These are phyloP conservation scores for Polymixis flavicincta DNA, from an alignment of 2,888 invertebrate species.

Conservation along the genomic window DNA sequence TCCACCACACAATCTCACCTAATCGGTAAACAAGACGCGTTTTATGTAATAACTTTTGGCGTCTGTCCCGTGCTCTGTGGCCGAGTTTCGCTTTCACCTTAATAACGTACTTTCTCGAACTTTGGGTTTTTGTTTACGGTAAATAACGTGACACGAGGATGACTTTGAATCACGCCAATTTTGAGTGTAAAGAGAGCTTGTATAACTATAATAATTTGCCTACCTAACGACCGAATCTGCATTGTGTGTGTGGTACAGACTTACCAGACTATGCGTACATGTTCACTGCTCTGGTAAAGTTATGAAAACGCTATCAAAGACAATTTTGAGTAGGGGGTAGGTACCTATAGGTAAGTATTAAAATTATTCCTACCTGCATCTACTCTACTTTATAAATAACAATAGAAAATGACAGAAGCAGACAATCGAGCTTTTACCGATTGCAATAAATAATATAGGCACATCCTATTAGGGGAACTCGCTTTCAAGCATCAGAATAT, in stretches of 20 bases:
- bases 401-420: not conserved
- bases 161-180: slow-evolving; percentile 59
- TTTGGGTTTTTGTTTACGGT: slow-evolving; percentile 74
- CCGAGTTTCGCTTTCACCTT: slow-evolving; percentile 86
- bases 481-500: not conserved
- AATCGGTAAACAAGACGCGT: slow-evolving; percentile 82
- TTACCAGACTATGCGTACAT: not conserved
- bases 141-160: slow-evolving; percentile 60
- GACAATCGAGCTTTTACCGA: not conserved
- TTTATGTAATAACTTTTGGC: slow-evolving; percentile 85
- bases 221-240: slow-evolving; percentile 58
- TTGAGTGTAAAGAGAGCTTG: slow-evolving; percentile 34
- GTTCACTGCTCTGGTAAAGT: not conserved
- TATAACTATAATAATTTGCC: slow-evolving; percentile 56
- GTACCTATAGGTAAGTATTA: too few species aligned
- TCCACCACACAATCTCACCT: slow-evolving; percentile 76
- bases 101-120: slow-evolving; percentile 84
- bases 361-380: not conserved
- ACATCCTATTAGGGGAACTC: not conserved
- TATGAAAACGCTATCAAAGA: slow-evolving; percentile 2
- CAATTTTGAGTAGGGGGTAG: not conserved
- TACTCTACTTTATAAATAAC: not conserved
- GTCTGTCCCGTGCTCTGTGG: slow-evolving; percentile 75
- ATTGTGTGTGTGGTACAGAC: slow-evolving; percentile 56
- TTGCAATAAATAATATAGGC: not conserved